Percentiles rank a stretch among this genome's conserved stretches.
phyloP scores from a whole-genome alignment of 2,888 invertebrate species.

The Bruchidius siliquastri region DNA sequence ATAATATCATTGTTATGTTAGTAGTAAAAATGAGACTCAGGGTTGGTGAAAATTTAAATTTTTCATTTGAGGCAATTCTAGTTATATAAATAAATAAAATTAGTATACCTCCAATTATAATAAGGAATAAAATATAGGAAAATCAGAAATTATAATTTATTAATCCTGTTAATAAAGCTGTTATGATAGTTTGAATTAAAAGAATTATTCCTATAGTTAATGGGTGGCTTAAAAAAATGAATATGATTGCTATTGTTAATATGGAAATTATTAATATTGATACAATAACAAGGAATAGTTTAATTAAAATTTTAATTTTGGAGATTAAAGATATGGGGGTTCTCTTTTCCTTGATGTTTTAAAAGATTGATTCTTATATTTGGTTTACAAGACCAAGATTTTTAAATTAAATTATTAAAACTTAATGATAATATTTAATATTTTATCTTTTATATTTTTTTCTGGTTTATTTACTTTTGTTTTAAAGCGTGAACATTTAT shows the following conservation, averaged over 20 bases:
- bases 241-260: slow-evolving; percentile 42
- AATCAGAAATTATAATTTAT: slow-evolving; percentile 55
- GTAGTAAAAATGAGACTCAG: slow-evolving; percentile 22
- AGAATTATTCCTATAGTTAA: slow-evolving; percentile 54
- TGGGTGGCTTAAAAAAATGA: slow-evolving; percentile 50
- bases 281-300: slow-evolving; percentile 57
- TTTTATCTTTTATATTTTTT: slow-evolving; percentile 50
- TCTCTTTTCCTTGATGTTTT: slow-evolving; percentile 58
- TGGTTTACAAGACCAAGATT: slow-evolving; percentile 57
- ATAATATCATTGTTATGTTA: slow-evolving; percentile 6
- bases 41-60: slow-evolving; percentile 45
- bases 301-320: slow-evolving; percentile 66
- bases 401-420: neutral
- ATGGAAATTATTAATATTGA: slow-evolving; percentile 35
- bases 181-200: slow-evolving; percentile 52
- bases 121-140: slow-evolving; percentile 58
- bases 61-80: slow-evolving; percentile 59
- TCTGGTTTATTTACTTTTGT: slow-evolving; percentile 52
- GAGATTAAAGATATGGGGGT: slow-evolving; percentile 59
- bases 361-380: slow-evolving; percentile 55
- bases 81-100: slow-evolving; percentile 62
- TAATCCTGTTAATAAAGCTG: slow-evolving; percentile 49
- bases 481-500: slow-evolving; percentile 56
- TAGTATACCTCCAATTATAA: slow-evolving; percentile 60
- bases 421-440: slow-evolving; percentile 1